Conservation (phyloP, 2,888 invertebrate species). For the Phlogophora meticulosa region DNA sequence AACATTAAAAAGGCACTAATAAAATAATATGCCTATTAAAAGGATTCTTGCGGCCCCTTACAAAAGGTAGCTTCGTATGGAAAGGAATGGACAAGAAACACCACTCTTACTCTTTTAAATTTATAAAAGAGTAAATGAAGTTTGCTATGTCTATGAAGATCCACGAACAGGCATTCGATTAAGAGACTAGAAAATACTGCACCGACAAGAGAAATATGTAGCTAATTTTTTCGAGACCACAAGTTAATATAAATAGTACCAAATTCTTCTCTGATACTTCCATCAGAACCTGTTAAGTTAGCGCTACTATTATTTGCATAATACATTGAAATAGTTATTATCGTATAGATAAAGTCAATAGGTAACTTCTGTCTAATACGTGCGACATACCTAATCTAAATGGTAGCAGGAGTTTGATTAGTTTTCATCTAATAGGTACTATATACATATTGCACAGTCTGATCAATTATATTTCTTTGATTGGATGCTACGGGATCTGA, state of each 20-base stretch:
- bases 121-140: neutral
- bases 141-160: neutral
- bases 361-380: neutral
- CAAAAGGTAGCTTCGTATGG: no score
- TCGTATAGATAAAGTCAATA: conserved; percentile 5
- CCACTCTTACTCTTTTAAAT: no score
- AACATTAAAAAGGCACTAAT: no score
- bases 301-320: neutral
- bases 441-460: neutral
- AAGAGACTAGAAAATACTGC: neutral
- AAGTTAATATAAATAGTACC: no score
- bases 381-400: conserved; percentile 3
- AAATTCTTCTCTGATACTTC: neutral
- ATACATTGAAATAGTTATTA: conserved; percentile 16
- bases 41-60: no score
- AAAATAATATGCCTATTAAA: no score
- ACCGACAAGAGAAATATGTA: neutral
- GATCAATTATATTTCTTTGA: conserved; percentile 5
- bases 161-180: neutral
- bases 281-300: neutral
- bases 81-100: no score
- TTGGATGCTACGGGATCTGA: neutral
- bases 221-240: neutral
- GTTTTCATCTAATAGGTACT: neutral
- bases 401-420: neutral